Base-by-base conservation (phyloP, 2,888 invertebrate species). In the Zonitis immaculata region DNA sequence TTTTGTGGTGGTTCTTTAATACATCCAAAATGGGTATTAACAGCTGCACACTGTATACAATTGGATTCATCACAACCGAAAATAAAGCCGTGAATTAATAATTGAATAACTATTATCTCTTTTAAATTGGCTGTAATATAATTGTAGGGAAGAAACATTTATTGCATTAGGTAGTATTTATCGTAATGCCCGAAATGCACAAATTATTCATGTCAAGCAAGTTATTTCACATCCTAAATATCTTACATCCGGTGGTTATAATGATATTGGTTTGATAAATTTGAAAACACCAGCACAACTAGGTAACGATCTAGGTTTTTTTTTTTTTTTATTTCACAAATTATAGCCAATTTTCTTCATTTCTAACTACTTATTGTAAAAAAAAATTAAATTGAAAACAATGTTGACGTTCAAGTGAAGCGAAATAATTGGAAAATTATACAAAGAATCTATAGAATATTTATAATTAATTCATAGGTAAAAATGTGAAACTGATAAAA, bases 1-100 rank as follows among this genome's bases (percentile, higher is more conserved):
- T 73, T 73, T 60, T 75, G 74, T 59, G 75, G 74, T 18, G 75
- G 75, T 32, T 74, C 74, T 57, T 65, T 75, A 47, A 73, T 75
- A 57, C 73, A 75, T 58, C 71, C 71, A n/a, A 57, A 58, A 58
- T 75, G 75, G 75, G 59, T 74, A 35, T 57, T 75, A 57, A 75
- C 74, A 47, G 74, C 75, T 6, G 75, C 74, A 8, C 74, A 75
- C 61, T 75, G 75, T 58, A 70, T 75, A 30, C 73, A 73, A 60
- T 61, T 73, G 43, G 70, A 73, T 57, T 66, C 61, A 16, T 55
- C 53, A 42, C 48, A 61, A 26, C 61, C 69, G 44, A 64, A 63
- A 11, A 59, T 71, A 55, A 68, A 71, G 63, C 58, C 70, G 75
- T 75, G 68, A 70, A 66, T 60, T 50, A 35, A 9, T 16, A 45